These are phyloP conservation scores for Notoglanidium macrostoma DNA, from an alignment of 2,797 vertebrate genomes.

Conservation along the genomic window DNA sequence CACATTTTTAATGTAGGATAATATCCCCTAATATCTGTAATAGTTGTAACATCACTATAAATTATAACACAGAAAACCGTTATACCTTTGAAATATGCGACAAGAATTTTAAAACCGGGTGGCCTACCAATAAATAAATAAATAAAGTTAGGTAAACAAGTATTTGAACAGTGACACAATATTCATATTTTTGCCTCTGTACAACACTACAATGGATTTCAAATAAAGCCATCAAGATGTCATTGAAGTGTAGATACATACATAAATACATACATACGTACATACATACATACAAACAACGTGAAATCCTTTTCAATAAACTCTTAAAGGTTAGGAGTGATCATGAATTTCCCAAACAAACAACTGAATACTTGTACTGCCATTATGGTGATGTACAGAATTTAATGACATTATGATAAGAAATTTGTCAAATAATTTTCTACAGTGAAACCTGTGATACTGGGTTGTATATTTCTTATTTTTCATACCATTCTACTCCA, in stretches of 20 bases:
- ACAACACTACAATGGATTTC: too few species aligned
- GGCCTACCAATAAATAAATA: not conserved
- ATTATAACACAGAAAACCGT: not conserved
- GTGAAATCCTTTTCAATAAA: not conserved
- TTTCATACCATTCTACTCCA: not conserved
- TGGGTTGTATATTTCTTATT: not conserved
- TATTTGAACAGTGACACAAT: too few species aligned
- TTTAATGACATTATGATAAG: not conserved
- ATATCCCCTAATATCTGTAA: not conserved
- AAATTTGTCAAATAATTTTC: not conserved
- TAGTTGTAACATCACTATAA: not conserved
- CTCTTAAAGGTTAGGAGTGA: not conserved
- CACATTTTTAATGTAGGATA: not conserved
- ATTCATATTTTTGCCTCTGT: too few species aligned
- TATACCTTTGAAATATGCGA: not conserved
- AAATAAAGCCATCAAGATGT: too few species aligned
- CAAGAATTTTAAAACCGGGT: not conserved
- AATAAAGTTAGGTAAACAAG: not conserved
- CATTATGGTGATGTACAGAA: not conserved
- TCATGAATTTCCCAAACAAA: not conserved
- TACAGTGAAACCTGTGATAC: not conserved
- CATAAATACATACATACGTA: too few species aligned
- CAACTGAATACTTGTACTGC: not conserved
- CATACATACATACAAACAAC: too few species aligned
- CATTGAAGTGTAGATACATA: too few species aligned